Base-by-base conservation (phyloP, 2,888 invertebrate species). In the Nesidiocoris tenuis region DNA sequence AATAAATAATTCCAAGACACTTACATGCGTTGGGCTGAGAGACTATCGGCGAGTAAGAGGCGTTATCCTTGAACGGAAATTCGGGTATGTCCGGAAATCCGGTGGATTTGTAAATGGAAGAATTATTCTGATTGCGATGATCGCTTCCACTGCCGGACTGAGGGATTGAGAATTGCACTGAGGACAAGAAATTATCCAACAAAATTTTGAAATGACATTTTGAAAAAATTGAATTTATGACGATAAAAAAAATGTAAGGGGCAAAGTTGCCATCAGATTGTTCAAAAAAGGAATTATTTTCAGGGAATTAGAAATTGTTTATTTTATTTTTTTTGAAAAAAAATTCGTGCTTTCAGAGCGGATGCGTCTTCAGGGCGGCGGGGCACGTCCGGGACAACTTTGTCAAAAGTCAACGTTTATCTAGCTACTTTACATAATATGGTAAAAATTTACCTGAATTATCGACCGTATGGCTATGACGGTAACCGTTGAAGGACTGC, bases 71-170 rank as follows among this genome's bases (percentile, higher is more conserved):
- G 65, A 78, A 80, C 0, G 80, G 80, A 56, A 80, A 80, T 63
- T 80, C 80, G 7, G 80, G 80, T n/a, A 80, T 80, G 68, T 80
- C 79, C 0, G 80, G 80, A 78, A 80, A 79, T 5, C 79, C 79
- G 7, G 80, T 39, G 55, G 79, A 77, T 61, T 79, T 79, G 74
- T 74, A 78, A 61, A 65, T 77, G 3, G 77, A 74, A 18, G 72
- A 72, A 74, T 57, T 78, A 74, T 57, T 78, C 24, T 78, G 77
- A 68, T 66, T 79, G 24, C 79, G 55, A 24, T 75, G 75, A 22
- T 79, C 79, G 39, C 12, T 39, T 12, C 5, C 3, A 59, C 77
- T 76, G 63, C 61, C 57, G 22, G 55, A 63, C 18, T 64, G 23
- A 3, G 61, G 18, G 39, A 17, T 74, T 57, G 75, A 76, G 76